Percentiles rank a stretch among this genome's conserved stretches.
Evolutionary conservation across 2,888 invertebrate species (phyloP).

Genomic region (Cosmia pyralina): DNA sequence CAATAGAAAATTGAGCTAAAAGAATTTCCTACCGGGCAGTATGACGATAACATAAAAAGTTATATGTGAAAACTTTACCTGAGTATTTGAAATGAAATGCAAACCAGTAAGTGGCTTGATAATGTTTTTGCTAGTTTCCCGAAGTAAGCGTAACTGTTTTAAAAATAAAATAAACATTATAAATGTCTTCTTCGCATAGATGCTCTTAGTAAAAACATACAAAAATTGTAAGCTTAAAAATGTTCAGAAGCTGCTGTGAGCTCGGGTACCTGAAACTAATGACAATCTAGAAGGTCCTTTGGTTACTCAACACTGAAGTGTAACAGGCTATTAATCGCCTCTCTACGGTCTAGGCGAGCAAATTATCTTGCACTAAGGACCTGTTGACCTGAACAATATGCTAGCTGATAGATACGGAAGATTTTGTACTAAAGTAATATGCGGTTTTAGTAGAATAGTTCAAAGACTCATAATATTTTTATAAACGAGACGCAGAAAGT

Average conservation of each 20-base stretch:
- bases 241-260: slow-evolving; percentile 3
- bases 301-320: slow-evolving; percentile 32
- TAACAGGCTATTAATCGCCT: slow-evolving; percentile 43
- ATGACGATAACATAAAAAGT: not conserved
- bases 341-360: slow-evolving; percentile 21
- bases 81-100: not conserved
- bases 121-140: not conserved
- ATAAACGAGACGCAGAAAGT: not conserved
- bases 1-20: not conserved
- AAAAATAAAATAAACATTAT: not conserved
- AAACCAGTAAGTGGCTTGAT: not conserved
- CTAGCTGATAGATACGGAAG: not conserved
- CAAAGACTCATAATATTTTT: no score
- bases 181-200: not conserved
- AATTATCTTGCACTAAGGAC: slow-evolving; percentile 34
- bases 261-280: slow-evolving; percentile 31
- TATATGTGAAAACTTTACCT: not conserved
- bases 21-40: not conserved
- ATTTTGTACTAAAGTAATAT: slow-evolving; percentile 1
- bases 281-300: slow-evolving; percentile 28
- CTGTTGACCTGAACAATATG: slow-evolving; percentile 20
- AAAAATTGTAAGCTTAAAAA: not conserved
- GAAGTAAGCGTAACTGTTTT: not conserved
- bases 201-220: not conserved
- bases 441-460: not conserved